These are phyloP conservation scores for Leucophenga varia DNA, from an alignment of 1,140 invertebrate species.

Conservation along the genomic window DNA sequence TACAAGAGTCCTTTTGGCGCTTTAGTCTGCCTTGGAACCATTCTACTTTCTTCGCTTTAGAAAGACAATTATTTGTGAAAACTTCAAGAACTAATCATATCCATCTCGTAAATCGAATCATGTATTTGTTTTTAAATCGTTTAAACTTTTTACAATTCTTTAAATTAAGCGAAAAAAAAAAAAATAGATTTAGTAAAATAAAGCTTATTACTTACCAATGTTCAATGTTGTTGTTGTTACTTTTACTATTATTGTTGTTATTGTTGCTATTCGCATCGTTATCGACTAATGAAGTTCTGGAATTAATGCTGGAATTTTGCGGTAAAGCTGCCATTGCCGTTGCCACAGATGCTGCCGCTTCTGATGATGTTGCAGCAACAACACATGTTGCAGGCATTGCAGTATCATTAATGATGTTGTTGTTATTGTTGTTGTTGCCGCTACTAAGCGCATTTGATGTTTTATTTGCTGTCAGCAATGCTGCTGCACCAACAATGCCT, in stretches of 20 bases:
- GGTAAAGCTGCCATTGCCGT: constrained; percentile 21
- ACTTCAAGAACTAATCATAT: too few relatives aligned
- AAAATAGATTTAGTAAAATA: too few relatives aligned
- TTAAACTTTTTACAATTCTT: too few relatives aligned
- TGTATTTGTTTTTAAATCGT: too few relatives aligned
- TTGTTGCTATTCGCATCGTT: constrained; percentile 1
- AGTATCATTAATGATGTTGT: constrained; percentile 10
- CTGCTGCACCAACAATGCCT: constrained; percentile 2
- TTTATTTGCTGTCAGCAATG: too few relatives aligned
- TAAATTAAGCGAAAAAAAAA: too few relatives aligned
- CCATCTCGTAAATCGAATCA: too few relatives aligned
- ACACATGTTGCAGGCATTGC: constrained; percentile 13
- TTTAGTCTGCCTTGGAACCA: too few relatives aligned
- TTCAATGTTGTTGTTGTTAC: neutral
- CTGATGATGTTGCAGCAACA: constrained; percentile 7
- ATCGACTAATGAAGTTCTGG: constrained; percentile 53
- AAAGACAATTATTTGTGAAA: too few relatives aligned
- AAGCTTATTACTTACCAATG: too few relatives aligned
- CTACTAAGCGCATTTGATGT: constrained; percentile 13
- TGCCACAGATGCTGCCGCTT: constrained; percentile 16
- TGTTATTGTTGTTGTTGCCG: constrained; percentile 18
- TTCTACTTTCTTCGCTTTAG: too few relatives aligned
- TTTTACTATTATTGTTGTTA: constrained; percentile 5
- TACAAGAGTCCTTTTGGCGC: too few relatives aligned
- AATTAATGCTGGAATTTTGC: constrained; percentile 51